Evolutionary conservation across 2,888 invertebrate genomes (phyloP), one percentile per base, ranked within the genome.

Genomic region (Thera obeliscata): DNA sequence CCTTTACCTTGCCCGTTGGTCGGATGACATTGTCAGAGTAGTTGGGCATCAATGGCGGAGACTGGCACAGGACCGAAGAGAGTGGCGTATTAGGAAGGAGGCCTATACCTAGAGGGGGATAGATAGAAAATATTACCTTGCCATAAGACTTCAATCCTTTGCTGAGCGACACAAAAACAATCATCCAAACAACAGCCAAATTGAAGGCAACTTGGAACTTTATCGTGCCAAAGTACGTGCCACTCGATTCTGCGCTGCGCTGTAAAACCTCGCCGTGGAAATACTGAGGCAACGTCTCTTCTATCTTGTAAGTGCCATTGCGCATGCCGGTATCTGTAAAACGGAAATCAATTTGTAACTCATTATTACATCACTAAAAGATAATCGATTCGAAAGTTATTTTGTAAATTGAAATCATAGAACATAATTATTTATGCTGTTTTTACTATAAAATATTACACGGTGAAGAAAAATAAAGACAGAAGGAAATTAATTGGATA

Each of bases 201-300:
- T 98, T 98, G 89, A 98, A 98, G 2, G 98, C 97, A 72, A 98
- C 95, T 94, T 98, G 97, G 88, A 98, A 98, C 87, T 97, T 97
- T 67, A 97, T 95, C 6, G 94, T 95, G 38, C 96, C 96, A 64
- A 95, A 95, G 69, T 81, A 87, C 58, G 79, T 90, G 76, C 71
- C 89, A 79, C 78, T 83, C 57, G 83, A 81, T 52, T 75, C 91
- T 72, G 78, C 81, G 76, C 81, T 94, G 69, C 87, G 84, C 74
- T 97, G 97, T 62, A 98, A 89, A n/a, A 98, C 98, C 59, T 97
- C 96, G 7, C 96, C 96, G 86, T 96, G 97, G 78, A 97, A 97
- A 83, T 98, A 98, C 84, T 97, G 97, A 3, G 97, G 96, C 69
- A 98, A 94, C 0, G 97, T 97, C 80, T 97, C 96, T 56, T 96